Evolutionary conservation across 2,113 vertebrate species (phyloP).

Genomic region (Corythornis cristatus): DNA sequence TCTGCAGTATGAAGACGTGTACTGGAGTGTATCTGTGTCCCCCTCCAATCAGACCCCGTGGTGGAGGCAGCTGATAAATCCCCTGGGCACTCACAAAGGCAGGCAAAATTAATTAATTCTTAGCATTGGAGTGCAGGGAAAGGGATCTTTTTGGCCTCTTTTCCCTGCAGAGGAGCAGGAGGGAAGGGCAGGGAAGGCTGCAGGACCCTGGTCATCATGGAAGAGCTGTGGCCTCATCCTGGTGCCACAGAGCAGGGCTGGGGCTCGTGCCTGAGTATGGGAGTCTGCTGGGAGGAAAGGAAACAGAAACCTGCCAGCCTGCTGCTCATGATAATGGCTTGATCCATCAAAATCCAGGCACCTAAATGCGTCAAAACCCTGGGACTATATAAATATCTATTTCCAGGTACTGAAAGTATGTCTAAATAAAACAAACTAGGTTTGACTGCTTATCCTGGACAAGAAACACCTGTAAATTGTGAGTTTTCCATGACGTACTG

Average conservation of each 20-base stretch:
- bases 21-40: fast-evolving
- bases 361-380: background rate
- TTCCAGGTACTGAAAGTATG: constrained; percentile 35
- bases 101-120: constrained; percentile 59
- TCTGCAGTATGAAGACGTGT: background rate
- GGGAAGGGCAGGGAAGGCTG: background rate
- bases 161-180: background rate
- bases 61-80: constrained; percentile 21
- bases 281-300: background rate
- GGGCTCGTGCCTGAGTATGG: fast-evolving
- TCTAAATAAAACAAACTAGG: constrained; percentile 16
- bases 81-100: background rate
- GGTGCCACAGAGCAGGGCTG: fast-evolving
- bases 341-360: constrained; percentile 17
- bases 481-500: background rate
- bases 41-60: background rate
- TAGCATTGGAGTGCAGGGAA: background rate
- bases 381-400: constrained; percentile 29
- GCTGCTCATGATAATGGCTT: background rate
- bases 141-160: background rate
- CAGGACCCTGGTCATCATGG: background rate
- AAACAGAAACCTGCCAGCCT: background rate
- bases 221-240: background rate
- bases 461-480: constrained; percentile 22
- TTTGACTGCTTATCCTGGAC: background rate